Base-by-base conservation (phyloP, 2,797 vertebrate species). In the Characodon lateralis region DNA sequence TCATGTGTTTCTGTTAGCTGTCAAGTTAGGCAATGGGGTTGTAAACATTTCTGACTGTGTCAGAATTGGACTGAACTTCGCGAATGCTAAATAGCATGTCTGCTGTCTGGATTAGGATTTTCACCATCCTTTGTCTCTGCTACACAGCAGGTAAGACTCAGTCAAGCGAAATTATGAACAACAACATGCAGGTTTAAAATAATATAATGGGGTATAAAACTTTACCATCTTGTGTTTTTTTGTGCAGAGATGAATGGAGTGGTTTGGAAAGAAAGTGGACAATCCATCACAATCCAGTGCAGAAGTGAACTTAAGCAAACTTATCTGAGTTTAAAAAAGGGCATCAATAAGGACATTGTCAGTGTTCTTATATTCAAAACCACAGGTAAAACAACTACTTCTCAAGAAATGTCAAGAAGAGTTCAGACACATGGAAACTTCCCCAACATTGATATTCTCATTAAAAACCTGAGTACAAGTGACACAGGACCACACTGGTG, bases 401-500 rank as follows among this genome's bases (percentile, higher is more conserved):
- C 0, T 0, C 0, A 0, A 0, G 0, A 22, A 0, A 75, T 84
- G 0, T 0, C 0, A 0, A 0, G 0, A 13, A 91, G 92, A 81
- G 1, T 90, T n/a, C 22, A 77, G 24, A 0, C 4, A 0, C 14
- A 78, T 0, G 71, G 61, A 46, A 0, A 0, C 0, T 14, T 72
- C 6, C 65, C 78, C 1, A 56, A 48, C 0, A 0, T 90, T 39
- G 56, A 79, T 7, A 68, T 95, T 69, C 1, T 81, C 51, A 89
- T 95, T 55, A 85, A 0, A 18, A 90, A 95, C 82, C 0, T 95
- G 73, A 86, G 53, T 1, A 0, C 9, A 1, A 20, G 51, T 0
- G 93, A 96, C 84, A 89, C 87, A 0, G 92, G 88, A 0, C 56
- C 31, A 0, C 95, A 92, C 78, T 92, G 85, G 86, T 96, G 94